Evolutionary conservation across 2,888 invertebrate genomes (phyloP), one percentile per base, ranked within the genome.

Genomic region (Luperina nickerlii): DNA sequence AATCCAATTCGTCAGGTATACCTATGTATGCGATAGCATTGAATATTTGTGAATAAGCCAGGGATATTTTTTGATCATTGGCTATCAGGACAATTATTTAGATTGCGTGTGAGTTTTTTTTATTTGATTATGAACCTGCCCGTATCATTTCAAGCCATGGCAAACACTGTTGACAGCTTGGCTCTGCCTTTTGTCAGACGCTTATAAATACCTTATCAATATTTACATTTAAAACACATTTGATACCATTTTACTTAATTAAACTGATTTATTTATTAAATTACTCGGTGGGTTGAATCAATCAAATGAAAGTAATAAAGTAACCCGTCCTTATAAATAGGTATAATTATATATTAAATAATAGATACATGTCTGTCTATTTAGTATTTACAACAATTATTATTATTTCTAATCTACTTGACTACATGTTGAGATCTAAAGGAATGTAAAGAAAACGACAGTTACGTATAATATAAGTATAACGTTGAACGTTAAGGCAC

Each of bases 401-500:
- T 78, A 78, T 48, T 54, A 60, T 63, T 63, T 57, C 48, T 73
- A 87, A 45, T 51, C 77, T 85, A 85, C 42, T 72, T 79, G 76
- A 84, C 81, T 86, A 84, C 54, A 72, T 67, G 27, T 83, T 85
- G 85, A 85, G 85, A 81, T 81, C 86, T 84, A 86, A 81, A 74
- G 81, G 72, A 84, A 88, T 87, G 87, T 85, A 80, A 88, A 87
- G 57, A 77, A 85, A 76, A 87, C 15, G 73, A 83, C 74, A 87
- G 86, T 72, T 83, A 69, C 72, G 60, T 76, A 54, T 80, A 79
- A 78, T 82, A 83, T 77, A 82, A 82, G 62, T 73, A 76, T 83
- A 87, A 89, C 76, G 85, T 88, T 67, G 77, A 91, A 89, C 81
- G 72, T 90, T 93, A 93, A 93, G 93, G 93, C 93, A 93, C 93